Evolutionary conservation across 2,888 invertebrate genomes (phyloP).

Genomic region (Anthophora plumipes): DNA sequence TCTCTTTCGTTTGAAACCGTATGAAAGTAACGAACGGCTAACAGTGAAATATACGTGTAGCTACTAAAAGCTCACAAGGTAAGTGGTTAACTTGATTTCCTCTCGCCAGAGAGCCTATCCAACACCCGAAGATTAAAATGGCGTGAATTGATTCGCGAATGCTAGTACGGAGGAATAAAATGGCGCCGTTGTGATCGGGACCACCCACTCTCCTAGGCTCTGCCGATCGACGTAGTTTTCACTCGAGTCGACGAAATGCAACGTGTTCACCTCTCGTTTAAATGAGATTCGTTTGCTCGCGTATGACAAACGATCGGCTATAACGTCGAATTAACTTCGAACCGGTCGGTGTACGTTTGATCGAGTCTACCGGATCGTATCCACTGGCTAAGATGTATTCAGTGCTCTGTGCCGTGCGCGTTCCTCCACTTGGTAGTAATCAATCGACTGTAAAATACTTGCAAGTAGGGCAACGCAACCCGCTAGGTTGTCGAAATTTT

Average conservation of each 20-base stretch:
- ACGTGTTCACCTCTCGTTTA: constrained; percentile 11
- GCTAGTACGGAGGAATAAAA: constrained; percentile 21
- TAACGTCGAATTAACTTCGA: constrained; percentile 70
- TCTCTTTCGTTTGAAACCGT: no score
- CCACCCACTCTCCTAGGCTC: constrained; percentile 49
- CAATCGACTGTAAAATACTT: constrained; percentile 60
- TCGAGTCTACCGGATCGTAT: constrained; percentile 66
- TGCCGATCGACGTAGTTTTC: constrained; percentile 24
- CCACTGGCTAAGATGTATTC: constrained; percentile 56
- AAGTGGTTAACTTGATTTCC: no score
- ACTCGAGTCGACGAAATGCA: constrained; percentile 36
- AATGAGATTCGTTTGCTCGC: constrained; percentile 49
- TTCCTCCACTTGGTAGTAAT: constrained; percentile 31
- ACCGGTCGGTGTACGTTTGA: constrained; percentile 66
- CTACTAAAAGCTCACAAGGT: no score
- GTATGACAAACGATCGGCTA: constrained; percentile 67
- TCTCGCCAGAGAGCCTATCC: no score
- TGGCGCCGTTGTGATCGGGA: constrained; percentile 16
- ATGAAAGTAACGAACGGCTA: no score
- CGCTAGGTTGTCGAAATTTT: constrained; percentile 15
- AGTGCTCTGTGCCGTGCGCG: constrained; percentile 33
- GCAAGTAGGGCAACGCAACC: constrained; percentile 50
- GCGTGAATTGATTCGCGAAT: not conserved
- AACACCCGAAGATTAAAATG: not conserved
- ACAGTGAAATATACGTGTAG: no score